Base-by-base conservation (phyloP, 23 tunicate genomes). In the Trididemnum clinides region DNA sequence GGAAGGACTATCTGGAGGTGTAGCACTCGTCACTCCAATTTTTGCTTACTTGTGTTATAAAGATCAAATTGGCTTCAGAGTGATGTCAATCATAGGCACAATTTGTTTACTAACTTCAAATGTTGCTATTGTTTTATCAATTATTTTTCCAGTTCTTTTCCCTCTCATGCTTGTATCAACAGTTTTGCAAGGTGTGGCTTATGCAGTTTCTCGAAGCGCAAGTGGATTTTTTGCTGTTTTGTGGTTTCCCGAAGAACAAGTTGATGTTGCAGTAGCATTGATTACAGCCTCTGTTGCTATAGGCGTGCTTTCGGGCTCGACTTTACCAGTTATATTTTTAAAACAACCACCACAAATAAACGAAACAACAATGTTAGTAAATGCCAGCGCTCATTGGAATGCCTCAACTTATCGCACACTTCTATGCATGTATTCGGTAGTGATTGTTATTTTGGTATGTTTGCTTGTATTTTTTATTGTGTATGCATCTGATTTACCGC, bases 171-270 rank as follows among this genome's bases (percentile, higher is more conserved):
- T 58, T 1, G 44, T 79, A 30, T 59, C 70, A 57, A 33, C 32
- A 1, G 18, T 34, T 1, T 1, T 79, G 84, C 64, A 54, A 34
- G 84, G 84, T 27, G 64, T 79, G 4, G 25, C 84, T 15, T 34
- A 51, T 4, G 34, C 34, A 26, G 25, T 57, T 30, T 28, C 28
- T 2, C 27, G 30, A 22, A 28, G 71, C 20, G 34, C 37, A 29
- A 39, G 70, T 0, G 20, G 71, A 1, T 51, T 36, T 0, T 79
- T 79, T 54, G 84, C 71, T 0, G 70, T 29, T 1, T 7, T 79
- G 23, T 79, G 84, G 84, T 79, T 79, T 58, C 71, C 84, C 0
- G 84, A 79, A 6, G 5, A 79, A 19, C 70, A 79, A 32, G 64
- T 79, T 21, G 71, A 71, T 18, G 20, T 62, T 22, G 84, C 84